Evolutionary conservation across 2,888 invertebrate genomes (phyloP).

Genomic region (Plebejus melissa): DNA sequence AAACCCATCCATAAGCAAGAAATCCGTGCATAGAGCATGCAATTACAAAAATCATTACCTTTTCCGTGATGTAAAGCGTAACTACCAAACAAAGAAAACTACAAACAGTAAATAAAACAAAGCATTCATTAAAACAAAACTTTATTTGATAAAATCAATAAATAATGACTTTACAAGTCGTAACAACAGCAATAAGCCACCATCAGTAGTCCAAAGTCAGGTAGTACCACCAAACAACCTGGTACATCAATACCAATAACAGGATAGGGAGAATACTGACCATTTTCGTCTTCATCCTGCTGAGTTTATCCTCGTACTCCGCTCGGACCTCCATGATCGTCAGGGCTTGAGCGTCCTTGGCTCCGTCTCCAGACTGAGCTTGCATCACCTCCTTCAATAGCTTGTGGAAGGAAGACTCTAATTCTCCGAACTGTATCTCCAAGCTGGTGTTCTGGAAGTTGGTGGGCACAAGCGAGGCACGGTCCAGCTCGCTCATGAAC

Average conservation of each 20-base stretch:
- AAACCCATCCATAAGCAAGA: constrained; percentile 29
- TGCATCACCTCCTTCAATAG: constrained; percentile 57
- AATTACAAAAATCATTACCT: constrained; percentile 57
- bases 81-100: constrained; percentile 52
- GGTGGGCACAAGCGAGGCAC: constrained; percentile 47
- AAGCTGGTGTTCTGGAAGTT: constrained; percentile 59
- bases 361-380: constrained; percentile 52
- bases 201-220: constrained; percentile 61
- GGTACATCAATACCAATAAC: constrained; percentile 69
- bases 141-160: constrained; percentile 50
- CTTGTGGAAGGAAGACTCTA: constrained; percentile 66
- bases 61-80: constrained; percentile 30
- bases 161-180: constrained; percentile 51
- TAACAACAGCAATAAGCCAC: constrained; percentile 43
- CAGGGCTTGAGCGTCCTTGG: constrained; percentile 49
- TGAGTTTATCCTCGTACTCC: constrained; percentile 86
- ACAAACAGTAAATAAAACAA: constrained; percentile 53
- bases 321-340: constrained; percentile 77
- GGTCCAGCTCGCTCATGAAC: constrained; percentile 54
- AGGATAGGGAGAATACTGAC: constrained; percentile 80
- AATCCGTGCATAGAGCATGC: constrained; percentile 40
- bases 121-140: constrained; percentile 56
- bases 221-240: constrained; percentile 73
- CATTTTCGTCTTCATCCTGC: constrained; percentile 89
- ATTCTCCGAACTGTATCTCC: constrained; percentile 62